Base-by-base conservation (phyloP, 2,797 vertebrate species). In the Gallinago stenura region DNA sequence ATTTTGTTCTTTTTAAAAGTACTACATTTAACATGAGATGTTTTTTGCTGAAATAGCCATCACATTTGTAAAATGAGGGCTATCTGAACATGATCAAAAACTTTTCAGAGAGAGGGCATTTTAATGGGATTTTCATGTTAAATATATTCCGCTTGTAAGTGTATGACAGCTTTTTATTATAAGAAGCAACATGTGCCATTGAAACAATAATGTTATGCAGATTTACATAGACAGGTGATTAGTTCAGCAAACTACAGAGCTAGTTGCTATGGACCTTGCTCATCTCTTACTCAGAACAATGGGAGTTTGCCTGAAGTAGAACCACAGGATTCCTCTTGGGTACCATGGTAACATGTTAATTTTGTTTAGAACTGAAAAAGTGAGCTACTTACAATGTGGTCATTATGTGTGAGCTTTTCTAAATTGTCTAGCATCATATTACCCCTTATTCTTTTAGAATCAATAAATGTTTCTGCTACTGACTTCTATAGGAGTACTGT, bases 331-430 rank as follows among this genome's bases (percentile, higher is more conserved):
- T 77, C 62, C 66, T 93, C 28, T 64, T 50, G 48, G 33, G 8
- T 87, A 73, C 91, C 90, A 87, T 89, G 85, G 83, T 43, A 93
- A 93, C 83, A 58, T 46, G 37, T 62, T 91, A 69, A 94, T 90
- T 93, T 95, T 87, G 28, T 90, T 94, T 70, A 62, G 58, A 90
- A 82, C 51, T 24, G 53, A 76, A 68, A 60, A 90, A 88, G 12
- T 16, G 51, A 86, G 13, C 48, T 91, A 25, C 51, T 93, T 90
- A 71, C n/a, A 83, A 60, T 0, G 1, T 39, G 51, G 41, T 82
- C 35, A 64, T 76, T 93, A 71, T 26, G 18, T n/a, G 11, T 41
- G 58, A 91, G n/a, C 31, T 90, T 90, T 90, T 72, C 83, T 90
- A 80, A 84, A 45, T 48, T 31, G 10, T 70, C 35, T 79, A 90